Percentiles rank a stretch among this genome's conserved stretches.
These are phyloP conservation scores for Leptopilina boulardi DNA, from an alignment of 1,140 invertebrate species.

Conservation along the genomic window DNA sequence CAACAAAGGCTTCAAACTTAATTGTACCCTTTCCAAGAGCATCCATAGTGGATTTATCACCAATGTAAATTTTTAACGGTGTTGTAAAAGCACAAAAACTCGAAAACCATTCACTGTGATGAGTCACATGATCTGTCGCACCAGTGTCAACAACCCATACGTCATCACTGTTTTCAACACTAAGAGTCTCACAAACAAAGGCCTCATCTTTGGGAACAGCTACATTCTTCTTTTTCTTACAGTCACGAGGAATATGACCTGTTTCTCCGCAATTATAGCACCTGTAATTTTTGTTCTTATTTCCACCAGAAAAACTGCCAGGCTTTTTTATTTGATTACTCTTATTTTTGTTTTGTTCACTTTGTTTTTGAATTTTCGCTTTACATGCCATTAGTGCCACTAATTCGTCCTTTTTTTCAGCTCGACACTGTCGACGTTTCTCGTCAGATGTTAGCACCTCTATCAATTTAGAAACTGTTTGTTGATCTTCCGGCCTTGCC, in stretches of 20 bases:
- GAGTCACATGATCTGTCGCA: slow-evolving; percentile 41
- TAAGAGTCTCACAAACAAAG: slow-evolving; percentile 37
- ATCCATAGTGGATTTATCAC: slow-evolving; percentile 42
- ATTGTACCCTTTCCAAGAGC: slow-evolving; percentile 39
- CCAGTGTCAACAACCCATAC: slow-evolving; percentile 43
- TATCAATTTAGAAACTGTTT: slow-evolving; percentile 33
- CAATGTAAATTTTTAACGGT: slow-evolving; percentile 38
- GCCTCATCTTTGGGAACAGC: slow-evolving; percentile 34
- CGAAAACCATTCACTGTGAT: slow-evolving; percentile 37
- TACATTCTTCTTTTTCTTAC: slow-evolving; percentile 22
- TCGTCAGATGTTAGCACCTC: slow-evolving; percentile 43
- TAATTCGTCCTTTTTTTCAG: slow-evolving; percentile 27
- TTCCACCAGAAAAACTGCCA: not conserved
- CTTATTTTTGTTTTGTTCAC: slow-evolving; percentile 20
- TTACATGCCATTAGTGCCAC: slow-evolving; percentile 27
- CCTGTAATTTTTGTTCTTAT: slow-evolving; percentile 25
- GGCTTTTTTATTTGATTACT: not conserved
- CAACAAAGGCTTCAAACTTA: slow-evolving; percentile 38
- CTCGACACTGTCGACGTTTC: slow-evolving; percentile 20
- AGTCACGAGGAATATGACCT: slow-evolving; percentile 34
- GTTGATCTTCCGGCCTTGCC: slow-evolving; percentile 41
- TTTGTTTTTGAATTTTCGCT: slow-evolving; percentile 8
- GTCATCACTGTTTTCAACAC: slow-evolving; percentile 7
- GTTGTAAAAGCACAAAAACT: slow-evolving; percentile 31
- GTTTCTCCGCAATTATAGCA: slow-evolving; percentile 27